Evolutionary conservation across 2,113 vertebrate genomes (phyloP), one percentile per base, ranked within the genome.

Genomic region (Hydropotes inermis): DNA sequence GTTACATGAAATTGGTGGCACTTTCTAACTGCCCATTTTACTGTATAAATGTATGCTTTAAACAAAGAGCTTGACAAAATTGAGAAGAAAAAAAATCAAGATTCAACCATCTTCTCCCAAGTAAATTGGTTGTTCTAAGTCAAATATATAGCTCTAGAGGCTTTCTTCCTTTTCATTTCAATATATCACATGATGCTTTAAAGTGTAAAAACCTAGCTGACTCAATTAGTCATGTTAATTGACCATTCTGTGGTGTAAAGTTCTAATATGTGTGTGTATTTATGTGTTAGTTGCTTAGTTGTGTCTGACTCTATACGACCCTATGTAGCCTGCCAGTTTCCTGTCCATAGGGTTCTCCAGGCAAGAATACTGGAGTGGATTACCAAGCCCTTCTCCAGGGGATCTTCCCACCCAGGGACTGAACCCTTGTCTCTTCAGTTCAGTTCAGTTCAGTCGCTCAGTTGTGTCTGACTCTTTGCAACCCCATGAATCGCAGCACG

Each of bases 171-270:
- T 97, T 97, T 88, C 55, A 94, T 1, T 96, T 96, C 0, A 27
- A 27, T 55, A 57, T 79, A 52, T 52, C 64, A 11, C 2, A 11
- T 57, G 23, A 57, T 89, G 5, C 16, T 97, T 97, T 97, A 97
- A 97, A 89, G 15, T 93, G 39, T 93, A 95, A 97, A 97, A 98
- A 90, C 10, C 3, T 58, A 45, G 17, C 15, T 88, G 61, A 88
- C 91, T 94, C 21, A 52, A 91, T 90, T 54, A 93, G 58, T 94
- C 74, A 84, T 23, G 55, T 81, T 98, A 98, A 96, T 96, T 98
- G 89, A 98, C 30, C 50, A n/a, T 96, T 70, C 92, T 97, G 79
- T 95, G 83, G 95, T 98, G 95, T 98, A 82, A 93, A 89, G 55
- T 94, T 98, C n/a, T 96, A 64, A 83, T 97, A 96, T 98, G 97